Base-by-base conservation (phyloP, 2,113 vertebrate species). In the Silurus asotus region DNA sequence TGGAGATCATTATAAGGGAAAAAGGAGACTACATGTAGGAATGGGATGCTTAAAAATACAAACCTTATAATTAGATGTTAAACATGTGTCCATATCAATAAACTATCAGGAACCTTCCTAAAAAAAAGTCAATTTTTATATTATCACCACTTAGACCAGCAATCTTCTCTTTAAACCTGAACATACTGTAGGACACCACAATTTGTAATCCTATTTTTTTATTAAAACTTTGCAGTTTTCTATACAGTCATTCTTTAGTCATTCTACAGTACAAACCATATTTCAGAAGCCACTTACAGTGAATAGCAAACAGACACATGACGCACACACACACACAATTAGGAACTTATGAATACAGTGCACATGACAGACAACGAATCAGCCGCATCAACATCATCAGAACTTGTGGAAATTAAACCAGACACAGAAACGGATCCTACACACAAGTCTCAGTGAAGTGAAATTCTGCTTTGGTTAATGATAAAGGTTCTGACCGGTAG, bases 251-350 rank as follows among this genome's bases (percentile, higher is more conserved):
- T 87, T 89, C 74, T 87, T 80, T 85, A 89, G 69, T 86, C 81
- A 85, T 69, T 84, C 76, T 88, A 88, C 86, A 89, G 88, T 88
- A 89, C 83, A 75, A 81, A 76, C 74, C 89, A 82, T 89, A 88
- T 86, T 88, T 89, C 89, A 91, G 85, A 92, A 83, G 81, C 5
- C 28, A 88, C 70, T 84, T 64, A 87, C 87, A 88, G 90, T 87
- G 69, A 82, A 84, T 82, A 77, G 85, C 82, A 91, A 84, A 88
- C 85, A 87, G 77, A 88, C 62, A 88, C 75, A 79, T 78, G 37
- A 87, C 55, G 88, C 80, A 83, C 84, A 89, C 83, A 80, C 77
- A 90, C 82, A 88, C 81, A 87, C 81, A 76, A 75, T 81, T 56
- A 78, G 69, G 77, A 82, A 58, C 84, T 81, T 64, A 78, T 80